A percentile compares a stretch with the other conserved stretches of the same genome.
Evolutionary conservation across 1,140 invertebrate species (phyloP).

Genomic region (Papilio machaon): DNA sequence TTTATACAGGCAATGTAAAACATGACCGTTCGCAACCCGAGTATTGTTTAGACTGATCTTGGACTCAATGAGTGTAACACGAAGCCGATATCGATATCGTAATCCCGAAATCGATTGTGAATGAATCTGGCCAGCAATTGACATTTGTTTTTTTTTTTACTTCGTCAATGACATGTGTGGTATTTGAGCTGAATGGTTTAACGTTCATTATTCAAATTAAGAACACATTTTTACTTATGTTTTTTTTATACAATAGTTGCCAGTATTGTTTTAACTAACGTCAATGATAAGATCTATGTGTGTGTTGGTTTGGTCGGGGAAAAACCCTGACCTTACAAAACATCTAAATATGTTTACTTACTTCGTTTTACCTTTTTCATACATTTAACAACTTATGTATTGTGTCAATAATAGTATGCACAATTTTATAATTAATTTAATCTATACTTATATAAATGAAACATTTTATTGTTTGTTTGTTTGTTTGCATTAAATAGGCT

Average conservation of each 20-base stretch:
- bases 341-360: too few relatives aligned
- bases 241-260: background rate
- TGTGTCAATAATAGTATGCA: background rate
- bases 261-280: background rate
- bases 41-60: conserved; percentile 57
- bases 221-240: background rate
- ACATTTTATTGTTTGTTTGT: too few relatives aligned
- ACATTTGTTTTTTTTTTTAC: conserved; percentile 18
- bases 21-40: conserved; percentile 43
- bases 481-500: too few relatives aligned
- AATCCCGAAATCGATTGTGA: conserved; percentile 43
- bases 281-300: background rate
- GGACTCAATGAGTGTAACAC: conserved; percentile 51
- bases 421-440: background rate
- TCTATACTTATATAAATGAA: background rate
- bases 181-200: conserved; percentile 3
- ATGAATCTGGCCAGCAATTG: conserved; percentile 31
- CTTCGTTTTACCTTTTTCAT: too few relatives aligned
- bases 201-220: background rate
- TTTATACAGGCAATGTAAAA: conserved; percentile 49
- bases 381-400: too few relatives aligned
- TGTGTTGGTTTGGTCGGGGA: background rate
- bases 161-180: conserved; percentile 15
- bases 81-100: conserved; percentile 43
- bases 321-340: background rate